Conservation (phyloP, 2,888 invertebrate genomes). For the Hybos culiciformis region DNA sequence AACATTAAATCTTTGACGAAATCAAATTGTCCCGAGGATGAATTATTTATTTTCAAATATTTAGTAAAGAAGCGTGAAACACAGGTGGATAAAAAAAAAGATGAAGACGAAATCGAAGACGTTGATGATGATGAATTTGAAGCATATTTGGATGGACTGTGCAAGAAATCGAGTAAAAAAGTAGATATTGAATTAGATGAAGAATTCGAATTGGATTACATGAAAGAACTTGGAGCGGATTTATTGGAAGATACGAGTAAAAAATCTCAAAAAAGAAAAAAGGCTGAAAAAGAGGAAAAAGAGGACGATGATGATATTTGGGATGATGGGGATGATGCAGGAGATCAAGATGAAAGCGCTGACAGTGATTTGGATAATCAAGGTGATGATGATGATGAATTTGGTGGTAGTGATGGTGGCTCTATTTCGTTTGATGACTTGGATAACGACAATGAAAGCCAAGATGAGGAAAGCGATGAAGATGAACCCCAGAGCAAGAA, state of each 20-base stretch:
- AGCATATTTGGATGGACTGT: conserved; percentile 37
- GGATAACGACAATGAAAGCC: conserved; percentile 21
- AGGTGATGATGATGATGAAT: conserved; percentile 20
- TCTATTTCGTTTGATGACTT: conserved; percentile 19
- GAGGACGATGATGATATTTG: conserved; percentile 28
- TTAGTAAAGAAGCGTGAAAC: conserved; percentile 40
- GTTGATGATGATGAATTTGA: conserved; percentile 48
- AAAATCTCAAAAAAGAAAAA: conserved; percentile 22
- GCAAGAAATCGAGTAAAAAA: conserved; percentile 39
- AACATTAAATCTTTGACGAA: conserved; percentile 59
- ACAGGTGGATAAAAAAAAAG: conserved; percentile 29
- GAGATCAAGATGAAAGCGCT: conserved; percentile 30
- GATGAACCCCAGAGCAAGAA: conserved; percentile 21
- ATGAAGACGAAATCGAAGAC: conserved; percentile 48
- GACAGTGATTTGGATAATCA: conserved; percentile 25
- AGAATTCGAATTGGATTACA: conserved; percentile 49
- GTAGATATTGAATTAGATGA: conserved; percentile 49
- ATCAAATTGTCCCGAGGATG: conserved; percentile 76
- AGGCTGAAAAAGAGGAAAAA: conserved; percentile 23
- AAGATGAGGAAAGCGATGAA: conserved; percentile 20
- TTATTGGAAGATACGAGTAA: conserved; percentile 20
- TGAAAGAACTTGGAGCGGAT: conserved; percentile 48
- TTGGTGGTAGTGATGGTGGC: conserved; percentile 36
- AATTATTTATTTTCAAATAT: conserved; percentile 47
- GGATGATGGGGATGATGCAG: conserved; percentile 28